A percentile compares a stretch with the other conserved stretches of the same genome.
These are phyloP conservation scores for Megaptera novaeangliae DNA, from an alignment of 2,113 vertebrate genomes.

Conservation along the genomic window DNA sequence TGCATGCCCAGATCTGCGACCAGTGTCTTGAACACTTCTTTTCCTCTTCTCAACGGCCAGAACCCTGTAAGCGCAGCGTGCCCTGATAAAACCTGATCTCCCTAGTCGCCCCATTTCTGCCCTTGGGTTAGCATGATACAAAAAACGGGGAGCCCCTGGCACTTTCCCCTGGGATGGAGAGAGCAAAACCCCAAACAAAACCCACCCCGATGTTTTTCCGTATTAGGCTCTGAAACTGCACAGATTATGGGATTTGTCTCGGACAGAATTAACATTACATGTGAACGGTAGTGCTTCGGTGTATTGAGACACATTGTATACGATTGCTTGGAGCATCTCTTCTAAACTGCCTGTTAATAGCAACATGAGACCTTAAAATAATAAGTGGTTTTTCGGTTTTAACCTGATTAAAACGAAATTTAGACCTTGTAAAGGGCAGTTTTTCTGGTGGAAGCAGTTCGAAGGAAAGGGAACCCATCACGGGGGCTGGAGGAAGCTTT, in stretches of 20 bases:
- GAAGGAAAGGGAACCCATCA: slow-evolving; percentile 9
- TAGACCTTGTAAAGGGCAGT: background rate
- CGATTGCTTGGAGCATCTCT: slow-evolving; percentile 27
- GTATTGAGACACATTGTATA: slow-evolving; percentile 21
- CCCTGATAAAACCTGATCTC: background rate
- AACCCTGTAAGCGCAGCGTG: background rate
- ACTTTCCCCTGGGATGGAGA: background rate
- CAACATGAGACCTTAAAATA: background rate
- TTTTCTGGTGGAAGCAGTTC: background rate
- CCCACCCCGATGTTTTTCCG: slow-evolving; percentile 18
- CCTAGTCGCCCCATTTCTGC: background rate
- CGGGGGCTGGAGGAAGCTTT: background rate
- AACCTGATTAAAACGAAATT: slow-evolving; percentile 28
- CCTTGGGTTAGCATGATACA: background rate
- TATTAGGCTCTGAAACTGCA: slow-evolving; percentile 47
- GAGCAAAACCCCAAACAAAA: slow-evolving; percentile 40
- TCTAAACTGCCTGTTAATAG: slow-evolving; percentile 53
- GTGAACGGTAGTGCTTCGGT: slow-evolving; percentile 19
- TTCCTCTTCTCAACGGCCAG: background rate
- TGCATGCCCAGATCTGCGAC: background rate
- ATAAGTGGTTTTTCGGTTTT: background rate
- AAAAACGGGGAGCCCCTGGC: background rate
- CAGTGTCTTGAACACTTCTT: background rate
- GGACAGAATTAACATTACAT: slow-evolving; percentile 66
- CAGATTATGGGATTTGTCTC: slow-evolving; percentile 73